phyloP scores from a whole-genome alignment of 2,113 vertebrate genomes.

The Clarias magur region DNA sequence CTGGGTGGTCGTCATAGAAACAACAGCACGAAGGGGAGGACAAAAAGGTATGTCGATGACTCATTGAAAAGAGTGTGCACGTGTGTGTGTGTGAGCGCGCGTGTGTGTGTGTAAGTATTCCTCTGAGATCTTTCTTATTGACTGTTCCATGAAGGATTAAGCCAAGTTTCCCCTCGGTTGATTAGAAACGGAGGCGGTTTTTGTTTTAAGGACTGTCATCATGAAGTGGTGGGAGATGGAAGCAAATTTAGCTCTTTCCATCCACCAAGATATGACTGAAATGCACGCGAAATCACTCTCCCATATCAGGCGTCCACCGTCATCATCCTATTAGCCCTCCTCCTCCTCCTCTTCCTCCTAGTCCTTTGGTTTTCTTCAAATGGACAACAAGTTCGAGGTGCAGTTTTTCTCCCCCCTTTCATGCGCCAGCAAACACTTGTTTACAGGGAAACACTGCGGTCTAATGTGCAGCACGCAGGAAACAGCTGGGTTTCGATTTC shows the following conservation, averaged over 20 bases:
- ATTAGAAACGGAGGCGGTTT: conserved; percentile 11
- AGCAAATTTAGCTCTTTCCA: conserved; percentile 14
- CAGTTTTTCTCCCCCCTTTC: not conserved
- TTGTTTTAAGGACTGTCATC: conserved; percentile 23
- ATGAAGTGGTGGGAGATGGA: not conserved
- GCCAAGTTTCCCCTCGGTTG: conserved; percentile 30
- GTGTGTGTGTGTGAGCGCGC: conserved; percentile 26
- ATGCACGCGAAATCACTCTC: conserved; percentile 5
- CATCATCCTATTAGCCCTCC: not conserved
- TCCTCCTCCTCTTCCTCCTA: not conserved
- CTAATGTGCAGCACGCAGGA: conserved; percentile 29
- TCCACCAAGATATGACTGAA: not conserved
- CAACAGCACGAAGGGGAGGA: conserved; percentile 24
- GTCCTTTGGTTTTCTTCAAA: not conserved
- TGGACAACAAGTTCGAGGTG: not conserved
- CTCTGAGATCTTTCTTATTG: conserved; percentile 37
- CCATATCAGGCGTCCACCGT: not conserved
- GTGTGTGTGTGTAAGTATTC: conserved; percentile 33
- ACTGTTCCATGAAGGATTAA: conserved; percentile 40
- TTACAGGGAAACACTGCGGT: not conserved
- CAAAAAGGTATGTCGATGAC: conserved; percentile 50
- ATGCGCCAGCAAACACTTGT: not conserved
- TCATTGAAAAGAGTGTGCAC: conserved; percentile 35
- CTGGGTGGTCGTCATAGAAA: conserved; percentile 51
- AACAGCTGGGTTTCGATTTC: conserved; percentile 42